Conservation (phyloP, 2,113 vertebrate species). For the Fregata magnificens region DNA sequence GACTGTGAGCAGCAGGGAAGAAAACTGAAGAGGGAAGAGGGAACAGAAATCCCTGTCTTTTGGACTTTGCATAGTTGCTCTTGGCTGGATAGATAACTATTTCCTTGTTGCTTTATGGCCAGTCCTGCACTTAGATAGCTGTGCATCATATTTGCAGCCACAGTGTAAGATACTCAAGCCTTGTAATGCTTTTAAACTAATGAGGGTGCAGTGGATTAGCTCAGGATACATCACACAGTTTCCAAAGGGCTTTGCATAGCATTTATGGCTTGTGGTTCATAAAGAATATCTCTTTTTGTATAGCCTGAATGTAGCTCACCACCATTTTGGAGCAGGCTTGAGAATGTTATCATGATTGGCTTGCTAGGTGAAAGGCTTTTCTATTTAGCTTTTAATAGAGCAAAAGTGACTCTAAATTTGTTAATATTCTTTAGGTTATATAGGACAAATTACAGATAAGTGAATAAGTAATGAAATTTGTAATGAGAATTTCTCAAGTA, state of each 20-base stretch:
- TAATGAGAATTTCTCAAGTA: constrained; percentile 84
- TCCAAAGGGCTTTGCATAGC: neutral
- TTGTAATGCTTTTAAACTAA: neutral
- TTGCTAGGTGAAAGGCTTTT: constrained; percentile 72
- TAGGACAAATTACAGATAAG: constrained; percentile 84
- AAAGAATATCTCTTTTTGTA: neutral
- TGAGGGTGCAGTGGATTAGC: neutral
- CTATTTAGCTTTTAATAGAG: constrained; percentile 76
- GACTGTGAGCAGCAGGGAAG: neutral
- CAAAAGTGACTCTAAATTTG: constrained; percentile 82
- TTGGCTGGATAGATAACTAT: neutral
- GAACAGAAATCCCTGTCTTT: neutral
- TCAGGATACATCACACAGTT: neutral
- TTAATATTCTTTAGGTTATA: constrained; percentile 85
- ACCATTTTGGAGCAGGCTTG: neutral
- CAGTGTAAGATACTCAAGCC: neutral
- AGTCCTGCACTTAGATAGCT: neutral
- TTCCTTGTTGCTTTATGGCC: neutral
- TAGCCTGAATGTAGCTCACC: neutral
- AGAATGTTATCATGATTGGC: constrained; percentile 42
- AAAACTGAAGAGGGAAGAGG: neutral
- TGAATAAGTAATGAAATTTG: constrained; percentile 86
- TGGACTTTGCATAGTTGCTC: neutral
- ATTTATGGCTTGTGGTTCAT: neutral
- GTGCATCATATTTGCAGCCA: neutral